These are phyloP conservation scores for Zoanthus sociatus DNA, from an alignment of 92 coral and sea anemone species.

Conservation along the genomic window DNA sequence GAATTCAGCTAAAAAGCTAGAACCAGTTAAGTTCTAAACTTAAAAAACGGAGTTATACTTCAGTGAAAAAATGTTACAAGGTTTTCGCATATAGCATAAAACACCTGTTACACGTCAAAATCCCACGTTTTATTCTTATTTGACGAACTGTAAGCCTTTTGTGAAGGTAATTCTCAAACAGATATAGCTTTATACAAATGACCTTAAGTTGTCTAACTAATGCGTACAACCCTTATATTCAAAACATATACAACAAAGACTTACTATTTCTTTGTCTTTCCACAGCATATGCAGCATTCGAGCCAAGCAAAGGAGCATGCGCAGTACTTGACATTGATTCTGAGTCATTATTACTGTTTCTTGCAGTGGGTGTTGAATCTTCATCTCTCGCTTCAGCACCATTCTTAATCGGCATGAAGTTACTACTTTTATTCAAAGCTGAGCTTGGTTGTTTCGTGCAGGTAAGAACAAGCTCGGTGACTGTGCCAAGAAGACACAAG, in stretches of 20 bases:
- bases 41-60: too few species aligned
- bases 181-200: too few species aligned
- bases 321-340: neutral
- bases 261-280: conserved; percentile 2
- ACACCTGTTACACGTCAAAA: too few species aligned
- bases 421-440: neutral
- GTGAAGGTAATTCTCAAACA: too few species aligned
- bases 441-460: neutral
- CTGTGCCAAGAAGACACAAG: conserved; percentile 57
- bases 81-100: too few species aligned
- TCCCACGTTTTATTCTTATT: too few species aligned
- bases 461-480: conserved; percentile 29
- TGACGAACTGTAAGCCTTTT: too few species aligned
- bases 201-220: too few species aligned
- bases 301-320: neutral
- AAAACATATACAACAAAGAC: neutral
- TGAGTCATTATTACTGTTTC: neutral
- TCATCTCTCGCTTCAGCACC: neutral
- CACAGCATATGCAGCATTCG: neutral
- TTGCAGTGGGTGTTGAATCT: neutral
- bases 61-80: too few species aligned
- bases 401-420: neutral
- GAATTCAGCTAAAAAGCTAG: too few species aligned
- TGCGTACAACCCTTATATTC: too few species aligned
- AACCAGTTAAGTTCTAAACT: too few species aligned